phyloP scores from a whole-genome alignment of 2,888 invertebrate species.

The Tuta absoluta region DNA sequence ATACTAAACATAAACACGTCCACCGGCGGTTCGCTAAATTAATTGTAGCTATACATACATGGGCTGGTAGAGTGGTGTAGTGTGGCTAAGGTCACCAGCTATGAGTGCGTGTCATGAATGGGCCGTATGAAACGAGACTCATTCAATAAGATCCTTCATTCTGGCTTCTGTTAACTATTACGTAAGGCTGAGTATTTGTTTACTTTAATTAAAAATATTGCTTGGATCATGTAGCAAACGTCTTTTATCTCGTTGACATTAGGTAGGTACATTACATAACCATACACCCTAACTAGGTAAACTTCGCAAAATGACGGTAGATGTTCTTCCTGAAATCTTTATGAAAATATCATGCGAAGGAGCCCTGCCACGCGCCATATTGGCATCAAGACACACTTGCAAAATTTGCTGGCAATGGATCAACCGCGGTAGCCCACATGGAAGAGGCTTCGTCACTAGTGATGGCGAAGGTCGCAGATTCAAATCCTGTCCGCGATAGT shows the following conservation, averaged over 20 bases:
- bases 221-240: conserved; percentile 27
- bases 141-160: conserved; percentile 66
- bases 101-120: conserved; percentile 64
- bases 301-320: neutral
- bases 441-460: too few species aligned
- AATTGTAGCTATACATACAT: conserved; percentile 39
- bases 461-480: too few species aligned
- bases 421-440: too few species aligned
- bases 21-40: conserved; percentile 46
- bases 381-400: too few species aligned
- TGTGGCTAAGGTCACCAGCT: conserved; percentile 58
- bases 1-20: conserved; percentile 41
- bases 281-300: conserved; percentile 6
- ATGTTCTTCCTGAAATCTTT: neutral
- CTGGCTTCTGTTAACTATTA: conserved; percentile 54
- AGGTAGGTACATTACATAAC: conserved; percentile 47
- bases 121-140: conserved; percentile 53
- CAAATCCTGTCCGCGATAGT: too few species aligned
- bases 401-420: too few species aligned
- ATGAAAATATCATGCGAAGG: too few species aligned
- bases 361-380: too few species aligned
- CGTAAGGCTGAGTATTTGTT: conserved; percentile 50
- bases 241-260: conserved; percentile 40
- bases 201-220: conserved; percentile 46
- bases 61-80: conserved; percentile 38